Conservation (phyloP, 1,140 invertebrate genomes). For the Tyrophagus putrescentiae region DNA sequence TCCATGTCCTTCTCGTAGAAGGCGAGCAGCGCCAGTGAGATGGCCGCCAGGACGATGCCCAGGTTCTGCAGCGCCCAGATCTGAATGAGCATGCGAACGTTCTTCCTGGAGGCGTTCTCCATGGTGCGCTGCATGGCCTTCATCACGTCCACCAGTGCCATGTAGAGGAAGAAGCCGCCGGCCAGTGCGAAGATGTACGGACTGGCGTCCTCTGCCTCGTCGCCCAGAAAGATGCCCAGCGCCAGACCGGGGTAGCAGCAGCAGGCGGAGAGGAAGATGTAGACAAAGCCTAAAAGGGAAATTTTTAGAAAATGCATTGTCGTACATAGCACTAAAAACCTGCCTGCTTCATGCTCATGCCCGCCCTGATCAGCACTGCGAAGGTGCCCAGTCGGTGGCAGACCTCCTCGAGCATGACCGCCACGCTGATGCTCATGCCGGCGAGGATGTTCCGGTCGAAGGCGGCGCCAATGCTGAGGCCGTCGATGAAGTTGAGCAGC, state of each 20-base stretch:
- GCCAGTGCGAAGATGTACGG: slow-evolving; percentile 45
- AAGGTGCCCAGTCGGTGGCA: slow-evolving; percentile 57
- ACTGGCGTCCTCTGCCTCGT: slow-evolving; percentile 31
- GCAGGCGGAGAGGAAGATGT: slow-evolving; percentile 50
- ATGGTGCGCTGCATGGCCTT: slow-evolving; percentile 20
- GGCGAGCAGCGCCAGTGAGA: slow-evolving; percentile 20
- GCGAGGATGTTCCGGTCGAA: slow-evolving; percentile 45
- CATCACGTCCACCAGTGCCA: slow-evolving; percentile 49
- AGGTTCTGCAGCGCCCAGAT: slow-evolving; percentile 22
- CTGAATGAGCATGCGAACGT: slow-evolving; percentile 4
- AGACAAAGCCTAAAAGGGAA: slow-evolving; percentile 46
- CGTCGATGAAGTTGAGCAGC: slow-evolving; percentile 24
- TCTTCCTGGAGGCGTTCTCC: slow-evolving; percentile 22
- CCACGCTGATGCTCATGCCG: slow-evolving; percentile 48
- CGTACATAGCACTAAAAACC: no score
- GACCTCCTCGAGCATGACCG: slow-evolving; percentile 51
- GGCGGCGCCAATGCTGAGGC: slow-evolving; percentile 37
- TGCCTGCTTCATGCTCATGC: slow-evolving; percentile 48
- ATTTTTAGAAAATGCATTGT: no score
- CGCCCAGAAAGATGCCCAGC: slow-evolving; percentile 42
- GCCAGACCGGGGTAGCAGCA: slow-evolving; percentile 48
- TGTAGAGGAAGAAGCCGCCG: slow-evolving; percentile 49
- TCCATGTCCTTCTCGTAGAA: slow-evolving; percentile 25
- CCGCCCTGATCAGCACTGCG: slow-evolving; percentile 51
- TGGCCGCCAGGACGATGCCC: slow-evolving; percentile 20